Evolutionary conservation across 2,797 vertebrate species (phyloP), one percentile per base, ranked within the genome.

Genomic region (Enteromius unitaeniatus): DNA sequence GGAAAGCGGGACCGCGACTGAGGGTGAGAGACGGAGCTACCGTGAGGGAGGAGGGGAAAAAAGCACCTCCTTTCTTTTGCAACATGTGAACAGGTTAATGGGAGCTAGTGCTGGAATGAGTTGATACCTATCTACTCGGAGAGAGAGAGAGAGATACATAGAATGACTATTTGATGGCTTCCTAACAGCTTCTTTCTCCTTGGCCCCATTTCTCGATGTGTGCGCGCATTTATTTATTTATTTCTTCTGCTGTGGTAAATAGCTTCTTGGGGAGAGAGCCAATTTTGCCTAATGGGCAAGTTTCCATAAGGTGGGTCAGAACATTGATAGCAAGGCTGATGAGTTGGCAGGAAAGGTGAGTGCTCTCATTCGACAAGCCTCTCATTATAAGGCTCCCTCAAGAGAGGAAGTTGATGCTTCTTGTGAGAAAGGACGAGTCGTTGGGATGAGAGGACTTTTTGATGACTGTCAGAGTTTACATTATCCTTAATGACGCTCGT

Each of bases 111-210:
- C 89, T 73, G 74, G 87, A 91, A 91, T 90, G 89, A 91, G 91
- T 88, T 91, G 92, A 91, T 93, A 87, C 88, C 91, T 91, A 92
- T 93, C 90, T 92, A 89, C 84, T 86, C 84, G 0, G 13, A 78
- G 73, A 80, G 67, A 77, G 47, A 51, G 76, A 37, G 28, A 70
- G 49, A 70, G 55, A 58, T 76, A 78, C 82, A 62, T 86, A 73
- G 87, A 94, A 94, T 92, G 88, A 92, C 90, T 93, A 92, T 91
- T 93, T 93, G 89, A 91, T 95, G 91, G 91, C 91, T 94, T 93
- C 90, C 90, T 89, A 89, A 91, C 90, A 82, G 90, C 86, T 87
- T 88, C 85, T 90, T 90, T 92, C 89, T 93, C 91, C 91, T 92
- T 92, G 91, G 92, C 91, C 89, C 83, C 86, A 87, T 92, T 93